Evolutionary conservation across 2,113 vertebrate species (phyloP).

Genomic region (Hippocampus zosterae): DNA sequence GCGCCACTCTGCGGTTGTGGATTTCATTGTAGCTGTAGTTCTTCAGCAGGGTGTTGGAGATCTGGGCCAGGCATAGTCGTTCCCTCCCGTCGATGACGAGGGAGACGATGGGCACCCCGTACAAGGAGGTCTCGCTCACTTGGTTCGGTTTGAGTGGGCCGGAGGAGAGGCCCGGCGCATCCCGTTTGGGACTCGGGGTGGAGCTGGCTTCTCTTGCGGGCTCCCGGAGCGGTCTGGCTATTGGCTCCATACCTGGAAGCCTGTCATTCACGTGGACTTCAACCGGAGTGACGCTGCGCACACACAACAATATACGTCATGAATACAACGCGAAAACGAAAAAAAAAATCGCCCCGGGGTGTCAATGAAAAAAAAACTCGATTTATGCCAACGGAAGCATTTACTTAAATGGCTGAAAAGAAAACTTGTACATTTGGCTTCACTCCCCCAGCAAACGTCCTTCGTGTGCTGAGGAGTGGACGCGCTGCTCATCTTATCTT

Average conservation of each 20-base stretch:
- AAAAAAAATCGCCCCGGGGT: neutral
- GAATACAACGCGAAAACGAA: neutral
- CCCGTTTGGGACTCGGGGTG: constrained; percentile 84
- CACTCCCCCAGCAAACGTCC: neutral
- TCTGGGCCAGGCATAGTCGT: constrained; percentile 88
- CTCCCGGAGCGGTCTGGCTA: constrained; percentile 82
- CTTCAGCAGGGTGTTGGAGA: constrained; percentile 87
- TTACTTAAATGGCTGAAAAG: neutral
- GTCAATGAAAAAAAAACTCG: neutral
- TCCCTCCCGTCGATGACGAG: constrained; percentile 92
- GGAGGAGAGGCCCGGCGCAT: constrained; percentile 80
- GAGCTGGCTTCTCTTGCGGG: constrained; percentile 84
- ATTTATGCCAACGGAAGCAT: neutral
- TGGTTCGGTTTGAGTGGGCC: constrained; percentile 89
- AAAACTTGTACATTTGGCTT: neutral
- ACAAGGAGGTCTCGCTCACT: constrained; percentile 90
- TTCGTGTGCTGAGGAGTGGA: constrained; percentile 30
- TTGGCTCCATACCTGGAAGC: constrained; percentile 87
- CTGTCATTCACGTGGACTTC: constrained; percentile 39
- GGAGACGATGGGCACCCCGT: constrained; percentile 90
- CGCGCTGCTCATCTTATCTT: constrained; percentile 52
- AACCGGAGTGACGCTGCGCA: constrained; percentile 17
- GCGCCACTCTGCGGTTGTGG: constrained; percentile 85
- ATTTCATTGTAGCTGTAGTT: constrained; percentile 95
- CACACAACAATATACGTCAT: too few relatives aligned